These are phyloP conservation scores for Limnephilus rhombicus DNA, from an alignment of 2,888 invertebrate genomes.

Conservation along the genomic window DNA sequence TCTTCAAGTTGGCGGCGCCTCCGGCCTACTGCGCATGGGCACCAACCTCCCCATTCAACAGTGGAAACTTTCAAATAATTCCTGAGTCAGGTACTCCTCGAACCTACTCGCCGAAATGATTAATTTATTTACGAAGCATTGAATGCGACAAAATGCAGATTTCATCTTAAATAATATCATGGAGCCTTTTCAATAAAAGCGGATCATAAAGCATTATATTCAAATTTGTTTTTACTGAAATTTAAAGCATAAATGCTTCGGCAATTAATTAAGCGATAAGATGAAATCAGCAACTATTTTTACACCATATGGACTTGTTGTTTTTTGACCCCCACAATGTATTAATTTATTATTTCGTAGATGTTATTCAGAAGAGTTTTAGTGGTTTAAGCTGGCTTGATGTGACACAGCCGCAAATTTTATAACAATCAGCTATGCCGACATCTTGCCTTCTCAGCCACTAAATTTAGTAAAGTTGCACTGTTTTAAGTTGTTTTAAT, in stretches of 20 bases:
- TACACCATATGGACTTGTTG: no score
- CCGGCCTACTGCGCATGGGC: not conserved
- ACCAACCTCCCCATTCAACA: not conserved
- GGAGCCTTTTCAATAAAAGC: no score
- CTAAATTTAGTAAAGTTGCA: conserved; percentile 61
- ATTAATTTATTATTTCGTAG: conserved; percentile 2
- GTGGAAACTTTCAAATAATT: not conserved
- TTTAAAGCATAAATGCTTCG: no score
- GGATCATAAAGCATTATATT: no score
- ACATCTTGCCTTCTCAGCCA: conserved; percentile 89
- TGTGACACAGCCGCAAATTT: conserved; percentile 89
- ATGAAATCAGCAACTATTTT: no score
- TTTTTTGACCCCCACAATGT: not conserved
- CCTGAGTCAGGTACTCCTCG: not conserved
- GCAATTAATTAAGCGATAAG: no score
- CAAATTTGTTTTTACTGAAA: no score
- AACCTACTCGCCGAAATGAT: not conserved
- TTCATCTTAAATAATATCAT: no score
- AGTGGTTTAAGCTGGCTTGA: conserved; percentile 87
- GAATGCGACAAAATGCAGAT: no score
- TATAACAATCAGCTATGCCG: conserved; percentile 88
- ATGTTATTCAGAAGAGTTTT: conserved; percentile 70
- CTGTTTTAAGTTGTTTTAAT: not conserved
- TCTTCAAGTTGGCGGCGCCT: conserved; percentile 17
- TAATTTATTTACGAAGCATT: not conserved